These are phyloP conservation scores for Smithornis capensis DNA, from an alignment of 2,113 vertebrate species.

Conservation along the genomic window DNA sequence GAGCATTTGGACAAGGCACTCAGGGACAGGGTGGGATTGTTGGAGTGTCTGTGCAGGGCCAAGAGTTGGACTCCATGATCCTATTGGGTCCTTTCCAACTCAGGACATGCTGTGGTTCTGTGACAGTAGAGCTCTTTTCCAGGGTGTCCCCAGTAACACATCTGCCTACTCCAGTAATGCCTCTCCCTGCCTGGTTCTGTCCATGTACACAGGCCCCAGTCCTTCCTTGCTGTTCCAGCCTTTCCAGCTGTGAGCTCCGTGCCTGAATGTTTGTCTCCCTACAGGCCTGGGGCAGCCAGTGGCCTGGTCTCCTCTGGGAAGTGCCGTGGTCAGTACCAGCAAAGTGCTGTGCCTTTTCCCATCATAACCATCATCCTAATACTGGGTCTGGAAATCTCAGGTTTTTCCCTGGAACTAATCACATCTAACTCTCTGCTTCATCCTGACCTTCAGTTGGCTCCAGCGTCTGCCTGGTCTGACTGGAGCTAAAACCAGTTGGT, in stretches of 20 bases:
- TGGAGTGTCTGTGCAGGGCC: not conserved
- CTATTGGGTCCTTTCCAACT: not conserved
- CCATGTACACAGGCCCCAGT: not conserved
- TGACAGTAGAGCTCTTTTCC: not conserved
- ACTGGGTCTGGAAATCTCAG: slow-evolving; percentile 2
- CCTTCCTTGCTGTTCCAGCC: not conserved
- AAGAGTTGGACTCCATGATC: not conserved
- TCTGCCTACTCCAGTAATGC: not conserved
- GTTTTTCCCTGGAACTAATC: slow-evolving; percentile 40
- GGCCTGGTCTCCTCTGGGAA: slow-evolving; percentile 67
- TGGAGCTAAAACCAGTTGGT: not conserved
- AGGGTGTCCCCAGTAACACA: too few relatives aligned
- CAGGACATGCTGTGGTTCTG: not conserved
- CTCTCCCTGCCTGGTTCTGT: not conserved
- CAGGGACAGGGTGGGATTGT: not conserved
- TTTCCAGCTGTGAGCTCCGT: not conserved
- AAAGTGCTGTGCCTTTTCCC: slow-evolving; percentile 34
- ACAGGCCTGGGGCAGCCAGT: slow-evolving; percentile 63
- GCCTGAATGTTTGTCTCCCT: slow-evolving; percentile 64
- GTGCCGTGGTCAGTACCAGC: slow-evolving; percentile 65
- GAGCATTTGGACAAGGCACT: fast-evolving
- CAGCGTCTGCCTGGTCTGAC: not conserved
- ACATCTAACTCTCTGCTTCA: slow-evolving; percentile 43
- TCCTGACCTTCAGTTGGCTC: not conserved
- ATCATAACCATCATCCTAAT: slow-evolving; percentile 37